Evolutionary conservation across 2,113 vertebrate species (phyloP), one percentile per base, ranked within the genome.

Genomic region (Onychorhynchus coronatus): DNA sequence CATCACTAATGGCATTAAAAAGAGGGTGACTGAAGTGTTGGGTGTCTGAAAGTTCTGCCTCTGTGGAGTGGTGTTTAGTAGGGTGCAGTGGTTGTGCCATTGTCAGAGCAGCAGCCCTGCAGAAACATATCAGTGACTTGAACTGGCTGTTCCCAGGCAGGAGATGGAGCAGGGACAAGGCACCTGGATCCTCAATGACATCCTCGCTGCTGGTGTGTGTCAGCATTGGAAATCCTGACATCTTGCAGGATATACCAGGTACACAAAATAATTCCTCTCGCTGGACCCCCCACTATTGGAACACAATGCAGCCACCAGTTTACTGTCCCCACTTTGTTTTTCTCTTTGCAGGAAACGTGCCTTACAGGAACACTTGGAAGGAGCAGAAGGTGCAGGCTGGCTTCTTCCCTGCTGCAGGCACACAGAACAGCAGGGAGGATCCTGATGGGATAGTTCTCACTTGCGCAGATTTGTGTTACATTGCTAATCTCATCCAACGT

Each of bases 1-100:
- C 94, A 92, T 95, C 78, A 82, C 87, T 94, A 79, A 87, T 52
- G 53, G 88, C 89, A 89, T 92, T 89, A 93, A 93, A 95, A 56
- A 91, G 62, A 53, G 80, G 86, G 84, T 93, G 70, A 61, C 81
- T 74, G 25, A 71, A 71, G 67, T 27, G 30, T 8, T 39, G 73
- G 73, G 6, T 68, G 62, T 92, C 41, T 87, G 70, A 55, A 33
- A 35, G 2, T 35, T 63, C 19, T 37, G 79, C 76, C 77, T 28
- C 55, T 31, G 5, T 5, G 71, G 62, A 6, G n/a, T 0, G 3
- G 19, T 0, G 7, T 28, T 72, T 35, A 0, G 15, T 5, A 2
- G 71, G 47, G 46, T 5, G 25, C 62, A 7, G 72, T 3, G 0
- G 37, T 2, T 24, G 2, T 6, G 28, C 44, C 3, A 2, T 4